Percentiles rank a stretch among this genome's conserved stretches.
Evolutionary conservation across 2,888 invertebrate genomes (phyloP).

Genomic region (Plagiodera versicolora): DNA sequence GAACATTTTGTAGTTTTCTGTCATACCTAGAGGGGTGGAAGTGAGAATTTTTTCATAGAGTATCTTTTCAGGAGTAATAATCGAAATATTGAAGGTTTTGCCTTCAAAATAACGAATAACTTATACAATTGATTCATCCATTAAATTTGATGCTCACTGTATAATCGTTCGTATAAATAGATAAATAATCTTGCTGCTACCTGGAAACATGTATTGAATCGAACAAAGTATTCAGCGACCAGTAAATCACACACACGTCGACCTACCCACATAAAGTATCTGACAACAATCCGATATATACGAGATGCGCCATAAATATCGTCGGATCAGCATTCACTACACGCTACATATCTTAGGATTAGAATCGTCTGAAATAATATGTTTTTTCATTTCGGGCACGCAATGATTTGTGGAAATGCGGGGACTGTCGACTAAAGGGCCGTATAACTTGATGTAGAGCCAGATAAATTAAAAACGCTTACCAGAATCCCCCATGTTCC

Average conservation of each 20-base stretch:
- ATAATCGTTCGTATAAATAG: too few relatives aligned
- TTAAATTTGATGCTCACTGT: too few relatives aligned
- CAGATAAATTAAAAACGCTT: constrained; percentile 59
- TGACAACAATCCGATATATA: constrained; percentile 33
- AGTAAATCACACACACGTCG: constrained; percentile 23
- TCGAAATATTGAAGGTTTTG: too few relatives aligned
- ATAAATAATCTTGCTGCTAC: not conserved
- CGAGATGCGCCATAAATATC: constrained; percentile 37
- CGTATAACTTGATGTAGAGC: constrained; percentile 53
- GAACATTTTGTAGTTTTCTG: too few relatives aligned
- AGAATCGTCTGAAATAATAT: constrained; percentile 42
- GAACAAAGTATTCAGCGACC: constrained; percentile 13
- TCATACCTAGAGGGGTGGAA: too few relatives aligned
- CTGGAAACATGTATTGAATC: not conserved
- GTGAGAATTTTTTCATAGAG: too few relatives aligned
- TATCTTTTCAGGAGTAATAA: too few relatives aligned
- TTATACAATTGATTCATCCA: too few relatives aligned
- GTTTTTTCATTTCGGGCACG: constrained; percentile 52
- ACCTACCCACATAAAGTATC: constrained; percentile 26
- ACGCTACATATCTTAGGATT: constrained; percentile 45
- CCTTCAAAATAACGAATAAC: too few relatives aligned
- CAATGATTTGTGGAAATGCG: constrained; percentile 52
- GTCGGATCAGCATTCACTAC: constrained; percentile 36
- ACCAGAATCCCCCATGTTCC: constrained; percentile 46
- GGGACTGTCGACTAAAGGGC: constrained; percentile 51